Percentiles rank a stretch among this genome's conserved stretches.
phyloP scores from a whole-genome alignment of 2,113 vertebrate genomes.

The Chelonoidis abingdonii region DNA sequence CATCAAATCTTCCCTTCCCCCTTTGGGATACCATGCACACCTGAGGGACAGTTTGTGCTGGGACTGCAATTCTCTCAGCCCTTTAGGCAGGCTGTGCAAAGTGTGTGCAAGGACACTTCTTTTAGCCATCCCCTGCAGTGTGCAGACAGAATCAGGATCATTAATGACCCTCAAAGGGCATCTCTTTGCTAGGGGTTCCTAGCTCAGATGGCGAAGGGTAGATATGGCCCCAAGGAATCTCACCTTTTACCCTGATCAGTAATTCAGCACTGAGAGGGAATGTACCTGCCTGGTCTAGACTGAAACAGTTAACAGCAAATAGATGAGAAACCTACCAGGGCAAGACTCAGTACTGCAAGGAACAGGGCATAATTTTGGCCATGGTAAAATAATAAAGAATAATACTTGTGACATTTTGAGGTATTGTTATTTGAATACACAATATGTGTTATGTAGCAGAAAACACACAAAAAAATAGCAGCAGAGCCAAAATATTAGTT shows the following conservation, averaged over 20 bases:
- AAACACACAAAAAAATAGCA: background rate
- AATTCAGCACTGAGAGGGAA: background rate
- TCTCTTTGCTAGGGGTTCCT: background rate
- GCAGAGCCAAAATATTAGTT: background rate
- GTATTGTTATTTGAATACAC: background rate
- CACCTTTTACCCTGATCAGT: fast-evolving
- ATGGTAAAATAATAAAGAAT: background rate
- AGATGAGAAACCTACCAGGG: background rate
- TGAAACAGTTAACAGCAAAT: background rate
- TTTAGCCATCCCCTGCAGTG: background rate
- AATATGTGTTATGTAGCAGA: background rate
- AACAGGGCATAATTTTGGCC: background rate
- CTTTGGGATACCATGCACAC: background rate
- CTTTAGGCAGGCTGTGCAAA: background rate
- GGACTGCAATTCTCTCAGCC: background rate
- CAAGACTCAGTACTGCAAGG: background rate
- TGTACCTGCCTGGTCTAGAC: background rate
- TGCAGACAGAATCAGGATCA: background rate
- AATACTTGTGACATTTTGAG: background rate
- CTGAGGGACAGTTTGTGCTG: background rate
- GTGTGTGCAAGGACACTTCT: fast-evolving
- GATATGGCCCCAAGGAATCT: background rate
- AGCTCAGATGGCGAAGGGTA: background rate
- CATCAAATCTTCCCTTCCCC: background rate
- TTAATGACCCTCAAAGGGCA: background rate